Evolutionary conservation across 2,113 vertebrate species (phyloP), one percentile per base, ranked within the genome.

Genomic region (Amblyopsis rosae): DNA sequence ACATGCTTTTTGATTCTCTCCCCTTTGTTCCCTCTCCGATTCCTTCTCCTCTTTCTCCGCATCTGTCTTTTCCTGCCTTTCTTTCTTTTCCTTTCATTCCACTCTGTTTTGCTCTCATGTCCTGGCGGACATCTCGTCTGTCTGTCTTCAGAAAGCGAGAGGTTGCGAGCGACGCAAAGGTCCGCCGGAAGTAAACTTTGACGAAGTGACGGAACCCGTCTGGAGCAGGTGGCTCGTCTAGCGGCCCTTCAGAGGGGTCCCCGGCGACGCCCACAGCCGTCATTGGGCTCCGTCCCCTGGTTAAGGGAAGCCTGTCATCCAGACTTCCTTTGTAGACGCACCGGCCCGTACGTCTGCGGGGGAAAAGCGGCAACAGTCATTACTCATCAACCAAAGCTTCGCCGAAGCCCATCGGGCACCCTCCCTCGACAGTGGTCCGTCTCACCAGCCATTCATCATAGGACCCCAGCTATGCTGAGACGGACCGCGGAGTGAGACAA

Each of bases 301-400:
- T 79, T 90, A 86, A 83, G 73, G 81, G 50, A 81, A 77, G 76
- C 79, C 86, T 87, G 67, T 67, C 87, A 86, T 75, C 67, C 56
- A 5, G 71, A 69, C 77, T 87, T 83, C 81, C 75, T 88, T 91
- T 88, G 82, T 82, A 84, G 86, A 77, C 33, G 71, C 81, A 61
- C 82, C 60, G 62, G 56, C 83, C 17, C 54, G 61, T 33, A 75
- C 82, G 87, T 86, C 79, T 87, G 84, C 67, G 82, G 75, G 82
- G 86, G 86, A 80, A 83, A 87, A 65, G 12, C 76, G 69, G 82
- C 75, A 65, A 53, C 69, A 84, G 72, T 84, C 82, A 77, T 91
- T 91, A 92, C 86, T 91, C 89, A 92, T 92, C 76, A 91, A 87
- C 82, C 75, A 71, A 71, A 73, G 66, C 80, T 80, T 82, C 63